Percentiles rank a stretch among this genome's conserved stretches.
Conservation (phyloP, 2,113 vertebrate genomes). For the Gymnorhina tibicen region DNA sequence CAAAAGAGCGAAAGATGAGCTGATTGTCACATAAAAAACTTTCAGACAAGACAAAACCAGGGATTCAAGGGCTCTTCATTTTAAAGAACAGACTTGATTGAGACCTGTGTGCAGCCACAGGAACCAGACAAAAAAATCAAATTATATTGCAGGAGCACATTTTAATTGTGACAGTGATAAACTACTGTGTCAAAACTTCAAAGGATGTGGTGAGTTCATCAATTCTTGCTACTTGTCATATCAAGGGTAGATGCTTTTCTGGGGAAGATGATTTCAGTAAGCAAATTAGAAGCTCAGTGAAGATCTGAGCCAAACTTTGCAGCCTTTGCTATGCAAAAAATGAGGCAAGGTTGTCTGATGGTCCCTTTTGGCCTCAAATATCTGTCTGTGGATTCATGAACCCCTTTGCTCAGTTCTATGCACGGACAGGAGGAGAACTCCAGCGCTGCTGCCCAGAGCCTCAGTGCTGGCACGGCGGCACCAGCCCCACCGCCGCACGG, state of each 20-base stretch:
- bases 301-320: background rate
- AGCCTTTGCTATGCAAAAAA: background rate
- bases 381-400: background rate
- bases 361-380: background rate
- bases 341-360: background rate
- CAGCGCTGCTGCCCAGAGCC: rapidly evolving
- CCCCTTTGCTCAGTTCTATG: background rate
- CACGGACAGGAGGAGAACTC: background rate
- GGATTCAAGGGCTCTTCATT: background rate
- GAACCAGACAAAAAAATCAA: background rate
- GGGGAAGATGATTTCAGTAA: background rate
- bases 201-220: background rate
- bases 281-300: background rate
- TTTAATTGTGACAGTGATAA: background rate
- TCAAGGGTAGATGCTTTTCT: background rate
- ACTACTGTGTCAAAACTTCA: background rate
- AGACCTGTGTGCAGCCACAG: background rate
- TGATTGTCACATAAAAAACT: background rate
- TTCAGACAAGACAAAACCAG: background rate
- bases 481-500: too few relatives aligned
- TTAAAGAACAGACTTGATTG: background rate
- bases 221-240: background rate
- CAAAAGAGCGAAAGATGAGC: background rate
- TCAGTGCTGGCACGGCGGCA: background rate
- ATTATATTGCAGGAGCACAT: background rate